Percentiles rank a stretch among this genome's conserved stretches.
phyloP scores from a whole-genome alignment of 2,113 vertebrate species.

The Cercocebus atys region DNA sequence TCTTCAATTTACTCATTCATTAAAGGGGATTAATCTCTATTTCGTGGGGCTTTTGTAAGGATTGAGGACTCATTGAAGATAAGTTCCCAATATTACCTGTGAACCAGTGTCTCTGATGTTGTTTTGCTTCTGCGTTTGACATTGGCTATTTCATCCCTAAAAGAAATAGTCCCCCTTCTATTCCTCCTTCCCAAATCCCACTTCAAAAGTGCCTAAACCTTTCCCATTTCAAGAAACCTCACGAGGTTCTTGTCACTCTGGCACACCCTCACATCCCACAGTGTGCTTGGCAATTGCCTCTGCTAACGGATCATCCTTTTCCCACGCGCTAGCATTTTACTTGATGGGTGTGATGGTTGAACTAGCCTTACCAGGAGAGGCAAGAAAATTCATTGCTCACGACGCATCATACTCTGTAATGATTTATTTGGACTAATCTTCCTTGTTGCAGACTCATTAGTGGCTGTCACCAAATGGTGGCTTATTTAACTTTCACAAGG shows the following conservation, averaged over 20 bases:
- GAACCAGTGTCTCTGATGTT: rapidly evolving
- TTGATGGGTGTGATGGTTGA: not conserved
- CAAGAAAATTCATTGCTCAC: not conserved
- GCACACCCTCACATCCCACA: not conserved
- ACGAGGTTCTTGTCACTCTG: not conserved
- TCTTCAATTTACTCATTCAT: not conserved
- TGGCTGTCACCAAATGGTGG: not conserved
- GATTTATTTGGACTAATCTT: not conserved
- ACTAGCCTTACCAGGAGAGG: not conserved
- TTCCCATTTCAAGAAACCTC: not conserved
- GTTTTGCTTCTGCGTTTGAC: not conserved
- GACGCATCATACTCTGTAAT: rapidly evolving
- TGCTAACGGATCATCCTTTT: rapidly evolving
- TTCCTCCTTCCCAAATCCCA: not conserved
- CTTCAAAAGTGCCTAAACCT: not conserved
- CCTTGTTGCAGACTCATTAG: not conserved
- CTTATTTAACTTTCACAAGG: not conserved
- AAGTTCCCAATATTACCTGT: not conserved
- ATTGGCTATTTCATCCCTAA: no score
- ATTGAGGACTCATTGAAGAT: no score
- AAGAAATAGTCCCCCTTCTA: not conserved
- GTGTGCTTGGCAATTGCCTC: rapidly evolving
- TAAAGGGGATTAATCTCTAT: not conserved
- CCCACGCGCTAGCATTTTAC: rapidly evolving
- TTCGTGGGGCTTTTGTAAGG: not conserved